A percentile compares a stretch with the other conserved stretches of the same genome.
These are phyloP conservation scores for Agriopis aurantiaria DNA, from an alignment of 2,888 invertebrate species.

Conservation along the genomic window DNA sequence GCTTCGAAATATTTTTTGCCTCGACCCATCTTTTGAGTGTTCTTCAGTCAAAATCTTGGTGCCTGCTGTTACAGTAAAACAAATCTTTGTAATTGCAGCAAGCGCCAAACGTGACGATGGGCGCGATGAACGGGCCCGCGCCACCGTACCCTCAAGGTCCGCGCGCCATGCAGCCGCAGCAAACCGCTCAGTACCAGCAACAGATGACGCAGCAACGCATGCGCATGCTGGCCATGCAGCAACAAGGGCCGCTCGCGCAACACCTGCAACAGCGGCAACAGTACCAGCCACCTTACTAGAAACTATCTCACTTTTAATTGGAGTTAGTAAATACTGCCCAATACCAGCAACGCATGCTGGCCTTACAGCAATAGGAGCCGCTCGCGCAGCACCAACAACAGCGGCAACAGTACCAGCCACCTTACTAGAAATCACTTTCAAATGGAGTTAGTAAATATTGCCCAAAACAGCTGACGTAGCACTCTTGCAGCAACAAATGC, in stretches of 20 bases:
- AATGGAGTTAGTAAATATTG: neutral
- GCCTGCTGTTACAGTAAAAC: neutral
- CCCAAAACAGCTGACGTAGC: neutral
- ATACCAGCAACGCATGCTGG: neutral
- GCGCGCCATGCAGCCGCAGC: constrained; percentile 85
- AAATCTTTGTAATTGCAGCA: constrained; percentile 60
- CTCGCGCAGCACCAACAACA: constrained; percentile 1
- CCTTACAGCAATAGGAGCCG: neutral
- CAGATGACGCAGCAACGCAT: constrained; percentile 86
- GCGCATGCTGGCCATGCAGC: constrained; percentile 90
- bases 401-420: constrained; percentile 4
- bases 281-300: constrained; percentile 78
- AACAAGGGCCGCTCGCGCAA: constrained; percentile 86
- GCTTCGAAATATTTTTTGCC: no score
- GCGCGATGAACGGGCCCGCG: constrained; percentile 91
- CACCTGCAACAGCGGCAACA: constrained; percentile 77
- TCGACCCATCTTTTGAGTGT: no score
- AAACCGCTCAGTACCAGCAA: constrained; percentile 88
- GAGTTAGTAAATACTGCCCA: neutral
- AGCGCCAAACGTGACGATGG: constrained; percentile 95
- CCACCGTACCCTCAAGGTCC: constrained; percentile 89
- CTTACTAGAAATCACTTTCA: neutral
- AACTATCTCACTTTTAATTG: neutral
- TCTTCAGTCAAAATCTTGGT: no score
- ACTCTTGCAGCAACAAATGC: neutral